Conservation (phyloP, 2,797 vertebrate genomes). For the Phrynocephalus vlangalii region DNA sequence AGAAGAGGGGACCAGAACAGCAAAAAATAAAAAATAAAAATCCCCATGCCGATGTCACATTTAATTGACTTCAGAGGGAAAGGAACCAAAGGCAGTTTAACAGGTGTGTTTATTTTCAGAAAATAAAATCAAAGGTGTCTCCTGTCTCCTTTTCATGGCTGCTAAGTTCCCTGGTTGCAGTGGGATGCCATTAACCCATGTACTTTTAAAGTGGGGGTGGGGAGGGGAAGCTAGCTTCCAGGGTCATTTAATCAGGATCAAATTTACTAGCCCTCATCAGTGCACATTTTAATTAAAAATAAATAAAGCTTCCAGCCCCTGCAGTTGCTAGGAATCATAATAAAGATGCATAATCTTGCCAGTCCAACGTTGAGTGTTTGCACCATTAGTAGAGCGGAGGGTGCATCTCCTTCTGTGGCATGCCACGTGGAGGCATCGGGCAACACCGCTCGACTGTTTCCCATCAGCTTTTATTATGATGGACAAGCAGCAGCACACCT, state of each 20-base stretch:
- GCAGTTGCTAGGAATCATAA: constrained; percentile 38
- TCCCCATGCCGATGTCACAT: not conserved
- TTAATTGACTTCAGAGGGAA: constrained; percentile 24
- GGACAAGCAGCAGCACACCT: not conserved
- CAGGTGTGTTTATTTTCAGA: constrained; percentile 11
- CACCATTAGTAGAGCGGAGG: constrained; percentile 40
- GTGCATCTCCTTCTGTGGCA: constrained; percentile 9
- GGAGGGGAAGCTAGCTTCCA: constrained; percentile 52
- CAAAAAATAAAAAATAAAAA: not conserved
- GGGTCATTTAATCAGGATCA: constrained; percentile 54
- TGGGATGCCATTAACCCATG: constrained; percentile 60
- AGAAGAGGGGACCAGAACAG: not conserved
- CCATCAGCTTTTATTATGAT: constrained; percentile 37
- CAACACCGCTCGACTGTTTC: not conserved
- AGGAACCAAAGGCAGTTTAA: accelerated
- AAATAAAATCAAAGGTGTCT: constrained; percentile 38
- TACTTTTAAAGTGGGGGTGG: constrained; percentile 22
- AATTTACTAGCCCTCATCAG: constrained; percentile 14
- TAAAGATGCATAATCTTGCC: not conserved
- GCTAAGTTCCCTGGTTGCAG: constrained; percentile 51
- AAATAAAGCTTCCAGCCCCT: constrained; percentile 48
- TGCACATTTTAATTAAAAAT: constrained; percentile 51
- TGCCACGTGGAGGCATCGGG: not conserved
- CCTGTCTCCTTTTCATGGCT: not conserved
- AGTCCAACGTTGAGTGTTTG: not conserved